These are phyloP conservation scores for Sinella curviseta DNA, from an alignment of 1,140 invertebrate species.

Conservation along the genomic window DNA sequence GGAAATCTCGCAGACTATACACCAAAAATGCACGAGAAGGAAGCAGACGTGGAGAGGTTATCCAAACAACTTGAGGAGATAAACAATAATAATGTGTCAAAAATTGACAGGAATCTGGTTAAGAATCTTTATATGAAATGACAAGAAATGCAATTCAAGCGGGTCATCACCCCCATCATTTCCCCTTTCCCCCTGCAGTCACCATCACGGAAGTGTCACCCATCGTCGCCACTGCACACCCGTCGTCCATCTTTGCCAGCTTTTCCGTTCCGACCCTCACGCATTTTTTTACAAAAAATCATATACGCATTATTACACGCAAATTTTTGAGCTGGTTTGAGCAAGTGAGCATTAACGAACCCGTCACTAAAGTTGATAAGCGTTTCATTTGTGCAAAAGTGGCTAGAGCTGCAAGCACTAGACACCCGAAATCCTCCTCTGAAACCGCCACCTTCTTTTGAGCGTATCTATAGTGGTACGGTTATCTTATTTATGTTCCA, in stretches of 20 bases:
- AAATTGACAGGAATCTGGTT: conserved; percentile 73
- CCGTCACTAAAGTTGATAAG: background rate
- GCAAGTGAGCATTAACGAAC: too few species aligned
- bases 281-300: conserved; percentile 57
- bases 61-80: conserved; percentile 62
- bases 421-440: background rate
- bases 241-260: conserved; percentile 84
- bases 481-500: too few species aligned
- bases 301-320: too few species aligned
- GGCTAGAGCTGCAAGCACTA: background rate
- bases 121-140: too few species aligned
- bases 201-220: conserved; percentile 90
- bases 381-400: background rate
- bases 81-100: conserved; percentile 62
- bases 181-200: conserved; percentile 79
- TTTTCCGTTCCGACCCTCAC: conserved; percentile 73
- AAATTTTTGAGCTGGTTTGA: too few species aligned
- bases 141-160: too few species aligned
- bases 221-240: conserved; percentile 72
- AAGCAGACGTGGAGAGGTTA: conserved; percentile 58
- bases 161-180: too few species aligned
- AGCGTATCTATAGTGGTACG: too few species aligned
- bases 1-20: conserved; percentile 65
- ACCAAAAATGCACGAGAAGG: conserved; percentile 56
- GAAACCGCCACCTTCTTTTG: too few species aligned